Percentiles rank a stretch among this genome's conserved stretches.
Conservation (phyloP, 2,113 vertebrate genomes). For the Dunckerocampus dactyliophorus region DNA sequence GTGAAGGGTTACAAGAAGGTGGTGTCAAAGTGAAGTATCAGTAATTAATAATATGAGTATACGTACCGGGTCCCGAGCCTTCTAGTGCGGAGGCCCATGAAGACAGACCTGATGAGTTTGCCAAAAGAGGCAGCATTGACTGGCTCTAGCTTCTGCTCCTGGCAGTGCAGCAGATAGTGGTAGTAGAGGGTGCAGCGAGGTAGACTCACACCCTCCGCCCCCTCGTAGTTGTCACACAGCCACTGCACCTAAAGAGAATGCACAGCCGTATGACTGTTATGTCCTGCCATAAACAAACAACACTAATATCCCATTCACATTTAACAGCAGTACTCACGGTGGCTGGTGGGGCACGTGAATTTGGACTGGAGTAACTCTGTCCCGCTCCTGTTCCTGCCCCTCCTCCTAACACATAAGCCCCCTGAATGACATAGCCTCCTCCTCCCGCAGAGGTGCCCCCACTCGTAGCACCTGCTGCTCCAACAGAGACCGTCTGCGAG, state of each 20-base stretch:
- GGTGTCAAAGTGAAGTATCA: neutral
- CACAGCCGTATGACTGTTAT: neutral
- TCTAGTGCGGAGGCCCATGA: conserved; percentile 86
- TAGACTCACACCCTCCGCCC: conserved; percentile 87
- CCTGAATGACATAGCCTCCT: conserved; percentile 80
- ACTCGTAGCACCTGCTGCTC: conserved; percentile 40
- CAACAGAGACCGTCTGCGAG: conserved; percentile 75
- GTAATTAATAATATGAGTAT: neutral
- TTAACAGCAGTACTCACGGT: conserved; percentile 74
- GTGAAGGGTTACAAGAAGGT: neutral
- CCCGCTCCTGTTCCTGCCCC: conserved; percentile 61
- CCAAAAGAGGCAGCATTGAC: conserved; percentile 91
- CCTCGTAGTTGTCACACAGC: conserved; percentile 90
- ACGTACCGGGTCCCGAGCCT: conserved; percentile 83
- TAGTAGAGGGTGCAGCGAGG: conserved; percentile 90
- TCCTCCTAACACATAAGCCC: conserved; percentile 79
- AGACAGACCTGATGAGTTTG: conserved; percentile 89
- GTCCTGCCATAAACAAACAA: neutral
- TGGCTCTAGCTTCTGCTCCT: conserved; percentile 88
- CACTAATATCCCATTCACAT: too few relatives aligned
- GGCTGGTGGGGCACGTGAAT: conserved; percentile 86
- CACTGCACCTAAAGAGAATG: conserved; percentile 79
- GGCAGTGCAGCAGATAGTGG: conserved; percentile 91
- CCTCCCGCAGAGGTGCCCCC: conserved; percentile 33
- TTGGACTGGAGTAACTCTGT: conserved; percentile 81